Conservation (phyloP, 2,797 vertebrate genomes). For the Dromococcyx pavoninus region DNA sequence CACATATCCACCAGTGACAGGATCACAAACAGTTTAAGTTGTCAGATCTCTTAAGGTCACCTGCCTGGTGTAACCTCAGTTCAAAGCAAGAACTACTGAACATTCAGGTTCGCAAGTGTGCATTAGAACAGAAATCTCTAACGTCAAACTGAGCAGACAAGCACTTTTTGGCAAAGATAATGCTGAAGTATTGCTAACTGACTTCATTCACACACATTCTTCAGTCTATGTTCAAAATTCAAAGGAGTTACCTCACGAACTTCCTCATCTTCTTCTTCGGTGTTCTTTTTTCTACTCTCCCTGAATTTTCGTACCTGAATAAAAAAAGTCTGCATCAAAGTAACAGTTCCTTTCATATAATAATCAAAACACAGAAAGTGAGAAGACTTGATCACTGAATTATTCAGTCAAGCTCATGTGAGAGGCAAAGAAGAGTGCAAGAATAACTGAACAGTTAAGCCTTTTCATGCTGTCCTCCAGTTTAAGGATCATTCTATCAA, state of each 20-base stretch:
- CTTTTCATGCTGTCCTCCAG: background rate
- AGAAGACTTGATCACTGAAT: background rate
- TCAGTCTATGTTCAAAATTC: background rate
- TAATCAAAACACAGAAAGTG: background rate
- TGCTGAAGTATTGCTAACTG: background rate
- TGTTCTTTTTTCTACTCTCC: slow-evolving; percentile 88
- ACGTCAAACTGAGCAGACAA: background rate
- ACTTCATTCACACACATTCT: background rate
- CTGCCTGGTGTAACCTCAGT: background rate
- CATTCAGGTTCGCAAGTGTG: background rate
- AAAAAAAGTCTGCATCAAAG: background rate
- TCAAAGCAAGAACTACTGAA: background rate
- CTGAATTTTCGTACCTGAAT: slow-evolving; percentile 85
- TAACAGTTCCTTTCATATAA: background rate
- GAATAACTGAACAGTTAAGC: background rate
- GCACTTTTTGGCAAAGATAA: background rate
- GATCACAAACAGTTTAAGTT: background rate
- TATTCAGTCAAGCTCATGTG: background rate
- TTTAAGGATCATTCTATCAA: background rate
- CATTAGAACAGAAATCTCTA: background rate
- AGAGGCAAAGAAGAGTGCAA: background rate
- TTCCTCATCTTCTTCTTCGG: slow-evolving; percentile 89
- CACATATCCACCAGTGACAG: background rate
- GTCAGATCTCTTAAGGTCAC: background rate
- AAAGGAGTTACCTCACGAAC: slow-evolving; percentile 84